Percentiles rank a stretch among this genome's conserved stretches.
These are phyloP conservation scores for Tetragnatha versicolor DNA, from an alignment of 1,140 invertebrate genomes.

Conservation along the genomic window DNA sequence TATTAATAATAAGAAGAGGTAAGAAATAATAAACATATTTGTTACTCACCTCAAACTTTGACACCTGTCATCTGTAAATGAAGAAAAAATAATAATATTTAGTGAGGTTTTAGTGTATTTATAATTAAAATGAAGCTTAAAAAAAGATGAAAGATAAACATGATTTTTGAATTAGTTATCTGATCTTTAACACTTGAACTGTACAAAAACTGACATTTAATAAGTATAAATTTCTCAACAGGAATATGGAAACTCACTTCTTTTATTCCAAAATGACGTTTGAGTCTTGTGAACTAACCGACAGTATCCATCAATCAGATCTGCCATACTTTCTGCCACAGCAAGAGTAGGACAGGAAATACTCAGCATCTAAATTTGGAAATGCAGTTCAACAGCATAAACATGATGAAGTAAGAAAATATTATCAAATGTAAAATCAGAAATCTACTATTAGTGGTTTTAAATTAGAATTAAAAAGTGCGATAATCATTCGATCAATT, in stretches of 20 bases:
- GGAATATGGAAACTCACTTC: too few relatives aligned
- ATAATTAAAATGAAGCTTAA: too few relatives aligned
- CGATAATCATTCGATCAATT: too few relatives aligned
- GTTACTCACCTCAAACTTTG: constrained; percentile 33
- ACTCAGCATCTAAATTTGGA: constrained; percentile 77
- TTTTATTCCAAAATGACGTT: constrained; percentile 85
- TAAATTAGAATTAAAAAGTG: not conserved
- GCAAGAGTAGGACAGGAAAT: constrained; percentile 87
- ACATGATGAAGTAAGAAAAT: too few relatives aligned
- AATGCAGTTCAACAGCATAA: too few relatives aligned
- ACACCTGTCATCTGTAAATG: constrained; percentile 34
- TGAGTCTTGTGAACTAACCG: constrained; percentile 79
- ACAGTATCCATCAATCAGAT: constrained; percentile 97
- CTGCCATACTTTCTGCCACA: constrained; percentile 90
- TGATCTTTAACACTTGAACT: too few relatives aligned
- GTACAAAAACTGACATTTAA: too few relatives aligned
- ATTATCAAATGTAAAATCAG: too few relatives aligned
- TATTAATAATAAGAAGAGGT: not conserved
- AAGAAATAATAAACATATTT: not conserved
- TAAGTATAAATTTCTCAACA: too few relatives aligned
- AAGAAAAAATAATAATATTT: constrained; percentile 11
- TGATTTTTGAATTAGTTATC: too few relatives aligned
- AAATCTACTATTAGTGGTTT: not conserved
- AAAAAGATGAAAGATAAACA: too few relatives aligned
- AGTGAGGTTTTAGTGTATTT: too few relatives aligned